These are phyloP conservation scores for Lycia hirtaria DNA, from an alignment of 2,888 invertebrate species.

Conservation along the genomic window DNA sequence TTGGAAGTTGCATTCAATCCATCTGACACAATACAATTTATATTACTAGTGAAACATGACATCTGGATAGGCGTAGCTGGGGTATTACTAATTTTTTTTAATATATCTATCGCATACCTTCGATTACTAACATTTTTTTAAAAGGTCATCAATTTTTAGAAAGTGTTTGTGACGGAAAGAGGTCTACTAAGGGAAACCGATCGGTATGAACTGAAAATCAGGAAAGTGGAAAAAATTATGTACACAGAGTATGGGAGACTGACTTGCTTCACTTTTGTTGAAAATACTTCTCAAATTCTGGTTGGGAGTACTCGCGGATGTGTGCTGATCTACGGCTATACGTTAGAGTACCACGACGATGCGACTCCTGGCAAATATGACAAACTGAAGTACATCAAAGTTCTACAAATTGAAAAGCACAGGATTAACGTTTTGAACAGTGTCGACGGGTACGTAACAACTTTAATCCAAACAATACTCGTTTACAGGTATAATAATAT, in stretches of 20 bases:
- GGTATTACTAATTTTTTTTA: conserved; percentile 49
- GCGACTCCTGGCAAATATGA: conserved; percentile 61
- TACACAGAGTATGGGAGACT: conserved; percentile 69
- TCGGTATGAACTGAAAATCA: conserved; percentile 65
- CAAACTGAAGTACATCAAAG: conserved; percentile 75
- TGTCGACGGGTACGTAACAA: conserved; percentile 76
- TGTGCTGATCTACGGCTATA: conserved; percentile 80
- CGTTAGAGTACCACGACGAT: conserved; percentile 65
- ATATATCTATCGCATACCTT: background rate
- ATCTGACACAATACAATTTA: conserved; percentile 61
- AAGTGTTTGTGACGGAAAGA: conserved; percentile 65
- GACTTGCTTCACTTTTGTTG: conserved; percentile 81
- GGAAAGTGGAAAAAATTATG: conserved; percentile 50
- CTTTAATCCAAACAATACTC: background rate
- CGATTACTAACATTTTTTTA: background rate
- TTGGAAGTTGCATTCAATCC: conserved; percentile 69
- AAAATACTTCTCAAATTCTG: conserved; percentile 76
- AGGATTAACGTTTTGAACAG: conserved; percentile 78
- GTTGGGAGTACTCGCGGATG: conserved; percentile 79
- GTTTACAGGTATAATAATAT: background rate
- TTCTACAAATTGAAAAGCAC: conserved; percentile 70
- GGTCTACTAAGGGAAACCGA: conserved; percentile 67
- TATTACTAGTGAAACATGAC: conserved; percentile 65
- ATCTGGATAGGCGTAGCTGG: conserved; percentile 67
- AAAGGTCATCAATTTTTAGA: conserved; percentile 49